Conservation (phyloP, 2,113 vertebrate species). For the Oriolus oriolus region DNA sequence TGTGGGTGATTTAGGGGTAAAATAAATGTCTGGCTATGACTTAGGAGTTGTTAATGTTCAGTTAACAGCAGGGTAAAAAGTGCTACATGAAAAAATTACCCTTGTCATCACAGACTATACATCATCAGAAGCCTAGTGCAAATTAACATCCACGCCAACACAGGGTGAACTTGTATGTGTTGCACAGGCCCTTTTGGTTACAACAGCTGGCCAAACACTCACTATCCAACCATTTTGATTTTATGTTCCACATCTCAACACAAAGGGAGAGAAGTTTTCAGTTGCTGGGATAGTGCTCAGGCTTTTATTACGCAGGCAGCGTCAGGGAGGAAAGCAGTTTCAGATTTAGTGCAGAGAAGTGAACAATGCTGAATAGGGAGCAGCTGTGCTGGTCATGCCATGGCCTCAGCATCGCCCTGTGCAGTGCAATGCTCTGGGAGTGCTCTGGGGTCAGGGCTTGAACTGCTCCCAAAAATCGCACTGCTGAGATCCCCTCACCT, state of each 20-base stretch:
- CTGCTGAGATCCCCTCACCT: background rate
- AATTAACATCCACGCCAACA: background rate
- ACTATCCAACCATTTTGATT: background rate
- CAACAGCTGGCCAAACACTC: background rate
- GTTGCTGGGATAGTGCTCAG: background rate
- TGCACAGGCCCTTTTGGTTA: background rate
- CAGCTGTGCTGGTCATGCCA: background rate
- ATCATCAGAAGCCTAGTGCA: background rate
- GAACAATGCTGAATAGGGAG: background rate
- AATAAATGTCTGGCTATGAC: background rate
- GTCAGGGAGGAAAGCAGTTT: background rate
- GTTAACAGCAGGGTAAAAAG: background rate
- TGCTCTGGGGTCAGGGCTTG: background rate
- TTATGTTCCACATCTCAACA: background rate
- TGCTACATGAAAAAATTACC: background rate
- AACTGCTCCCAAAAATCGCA: background rate
- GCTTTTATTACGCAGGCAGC: background rate
- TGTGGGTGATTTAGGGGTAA: background rate
- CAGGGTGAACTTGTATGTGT: background rate
- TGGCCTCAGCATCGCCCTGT: background rate
- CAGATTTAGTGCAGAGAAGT: background rate
- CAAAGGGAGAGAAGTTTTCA: background rate
- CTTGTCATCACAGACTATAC: background rate
- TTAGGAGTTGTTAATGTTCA: background rate
- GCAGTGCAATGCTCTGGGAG: fast-evolving